Percentiles rank a stretch among this genome's conserved stretches.
Evolutionary conservation across 2,113 vertebrate genomes (phyloP).

Genomic region (Chlorodrepanis virens): DNA sequence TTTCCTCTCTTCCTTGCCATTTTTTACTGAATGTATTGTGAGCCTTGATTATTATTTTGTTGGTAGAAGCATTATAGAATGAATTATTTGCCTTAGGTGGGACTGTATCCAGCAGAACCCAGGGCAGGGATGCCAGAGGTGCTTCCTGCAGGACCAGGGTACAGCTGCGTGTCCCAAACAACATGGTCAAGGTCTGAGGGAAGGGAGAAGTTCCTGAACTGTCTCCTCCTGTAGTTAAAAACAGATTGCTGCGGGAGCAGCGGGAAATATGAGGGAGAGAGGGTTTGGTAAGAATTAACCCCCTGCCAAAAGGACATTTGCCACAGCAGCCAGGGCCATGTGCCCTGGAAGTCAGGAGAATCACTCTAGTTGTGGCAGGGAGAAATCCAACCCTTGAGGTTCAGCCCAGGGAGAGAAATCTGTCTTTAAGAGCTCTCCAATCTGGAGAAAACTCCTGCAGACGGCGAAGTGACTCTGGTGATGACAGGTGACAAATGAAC

Average conservation of each 20-base stretch:
- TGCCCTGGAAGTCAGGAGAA: rapidly evolving
- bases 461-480: conserved; percentile 17
- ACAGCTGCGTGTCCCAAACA: rapidly evolving
- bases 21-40: rapidly evolving
- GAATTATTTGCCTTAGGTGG: neutral
- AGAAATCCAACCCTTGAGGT: neutral
- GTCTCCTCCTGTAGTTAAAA: rapidly evolving
- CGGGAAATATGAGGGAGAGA: neutral
- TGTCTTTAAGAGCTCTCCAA: conserved; percentile 23
- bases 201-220: neutral
- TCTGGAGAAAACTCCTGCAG: conserved; percentile 37
- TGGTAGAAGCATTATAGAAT: neutral
- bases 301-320: neutral
- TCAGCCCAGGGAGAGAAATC: conserved; percentile 2
- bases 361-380: neutral
- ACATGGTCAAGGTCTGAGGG: neutral
- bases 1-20: neutral
- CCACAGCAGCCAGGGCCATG: neutral
- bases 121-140: no score
- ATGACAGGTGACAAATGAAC: conserved; percentile 61
- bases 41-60: neutral
- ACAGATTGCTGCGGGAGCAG: neutral
- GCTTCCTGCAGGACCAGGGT: neutral
- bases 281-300: neutral
- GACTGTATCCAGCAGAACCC: neutral